Evolutionary conservation across 2,888 invertebrate genomes (phyloP), one percentile per base, ranked within the genome.

Genomic region (Dicranocentrus wangi): DNA sequence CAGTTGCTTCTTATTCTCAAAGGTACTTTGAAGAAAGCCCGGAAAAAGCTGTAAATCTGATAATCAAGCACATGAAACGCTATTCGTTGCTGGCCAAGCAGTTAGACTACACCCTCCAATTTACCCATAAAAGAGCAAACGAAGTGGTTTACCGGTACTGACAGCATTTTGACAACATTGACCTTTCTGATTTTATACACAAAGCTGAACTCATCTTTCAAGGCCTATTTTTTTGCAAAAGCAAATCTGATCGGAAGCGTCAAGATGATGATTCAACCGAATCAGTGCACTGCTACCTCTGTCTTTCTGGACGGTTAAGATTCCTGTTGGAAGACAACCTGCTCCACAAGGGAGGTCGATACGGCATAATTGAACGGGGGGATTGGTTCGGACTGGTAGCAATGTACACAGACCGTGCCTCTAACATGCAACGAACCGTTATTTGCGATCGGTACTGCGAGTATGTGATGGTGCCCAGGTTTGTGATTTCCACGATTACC

Each of bases 331-430:
- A 78, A 0, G 0, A 25, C 0, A 66, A 66, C 1, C 17, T 3
- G 5, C 17, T 19, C 23, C 63, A 39, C 8, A 63, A 32, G 43
- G 10, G 1, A 15, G 53, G 15, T 21, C 32, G 68, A n/a, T 79
- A 79, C 25, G 79, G 79, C 10, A 79, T 79, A 7, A 19, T 60
- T 47, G 79, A 79, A 39, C 60, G 60, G 43, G 79, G 79, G 0
- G 79, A 79, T 43, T 79, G 79, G 79, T 66, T 79, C 39, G 79
- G 79, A 0, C 13, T 79, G 51, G 19, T 68, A 17, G 43, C 66
- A 2, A 66, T 79, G 72, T 79, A 72, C 32, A 60, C 60, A 1
- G 79, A 79, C 21, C 15, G n/a, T 2, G 13, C 19, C n/a, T 39
- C 27, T 10, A 1, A 0, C 7, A 15, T 60, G 17, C 79, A 66